Conservation (phyloP, 2,797 vertebrate species). For the Sebastes taczanowskii region DNA sequence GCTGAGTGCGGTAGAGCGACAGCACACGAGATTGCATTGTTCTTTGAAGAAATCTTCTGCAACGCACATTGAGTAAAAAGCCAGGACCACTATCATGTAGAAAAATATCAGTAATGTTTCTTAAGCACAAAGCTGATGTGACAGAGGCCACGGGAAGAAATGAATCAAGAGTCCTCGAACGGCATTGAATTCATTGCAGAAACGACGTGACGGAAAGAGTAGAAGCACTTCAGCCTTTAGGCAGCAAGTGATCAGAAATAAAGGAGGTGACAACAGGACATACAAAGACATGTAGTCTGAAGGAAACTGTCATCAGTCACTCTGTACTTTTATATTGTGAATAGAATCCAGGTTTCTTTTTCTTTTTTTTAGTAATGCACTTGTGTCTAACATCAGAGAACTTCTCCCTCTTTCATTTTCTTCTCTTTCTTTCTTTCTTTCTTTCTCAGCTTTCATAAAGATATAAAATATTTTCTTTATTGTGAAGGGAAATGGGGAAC, state of each 20-base stretch:
- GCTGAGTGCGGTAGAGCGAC: neutral
- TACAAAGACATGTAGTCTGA: neutral
- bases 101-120: neutral
- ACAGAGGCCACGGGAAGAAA: neutral
- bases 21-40: slow-evolving; percentile 1
- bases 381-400: slow-evolving; percentile 58
- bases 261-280: neutral
- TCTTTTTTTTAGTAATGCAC: slow-evolving; percentile 57
- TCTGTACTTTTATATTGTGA: slow-evolving; percentile 50
- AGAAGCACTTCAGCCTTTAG: slow-evolving; percentile 29
- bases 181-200: neutral
- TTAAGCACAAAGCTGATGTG: slow-evolving; percentile 19
- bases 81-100: neutral
- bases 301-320: slow-evolving; percentile 20
- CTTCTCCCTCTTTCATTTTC: slow-evolving; percentile 18
- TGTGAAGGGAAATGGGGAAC: slow-evolving; percentile 53
- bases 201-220: neutral
- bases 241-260: slow-evolving; percentile 14
- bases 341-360: slow-evolving; percentile 51
- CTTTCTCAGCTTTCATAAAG: slow-evolving; percentile 43
- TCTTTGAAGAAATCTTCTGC: slow-evolving; percentile 10
- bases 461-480: slow-evolving; percentile 48
- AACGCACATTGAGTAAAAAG: slow-evolving; percentile 9
- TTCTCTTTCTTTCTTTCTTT: slow-evolving; percentile 13
- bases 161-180: neutral